A percentile compares a stretch with the other conserved stretches of the same genome.
Evolutionary conservation across 2,113 vertebrate genomes (phyloP).

Genomic region (Sylvia atricapilla): DNA sequence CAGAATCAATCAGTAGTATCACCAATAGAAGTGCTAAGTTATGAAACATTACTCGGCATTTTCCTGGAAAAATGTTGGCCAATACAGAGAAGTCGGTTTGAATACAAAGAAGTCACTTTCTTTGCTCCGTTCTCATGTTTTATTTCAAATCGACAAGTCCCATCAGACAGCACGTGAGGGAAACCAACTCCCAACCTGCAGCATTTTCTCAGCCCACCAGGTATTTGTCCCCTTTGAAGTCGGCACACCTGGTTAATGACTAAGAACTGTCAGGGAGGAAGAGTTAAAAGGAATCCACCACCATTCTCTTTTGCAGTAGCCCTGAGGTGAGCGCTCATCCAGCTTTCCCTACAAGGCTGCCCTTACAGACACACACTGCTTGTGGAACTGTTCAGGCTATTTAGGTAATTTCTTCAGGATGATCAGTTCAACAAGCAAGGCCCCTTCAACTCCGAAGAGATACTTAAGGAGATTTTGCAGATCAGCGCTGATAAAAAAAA

Average conservation of each 20-base stretch:
- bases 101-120: not conserved
- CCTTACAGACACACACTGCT: fast-evolving
- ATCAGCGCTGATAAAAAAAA: not conserved
- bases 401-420: not conserved
- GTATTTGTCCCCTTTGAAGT: slow-evolving; percentile 76
- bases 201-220: slow-evolving; percentile 32
- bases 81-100: not conserved
- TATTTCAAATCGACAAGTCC: not conserved
- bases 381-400: not conserved
- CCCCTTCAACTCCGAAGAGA: not conserved
- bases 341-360: not conserved
- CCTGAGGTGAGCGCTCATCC: not conserved
- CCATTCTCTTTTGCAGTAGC: fast-evolving
- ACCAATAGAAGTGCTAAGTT: not conserved
- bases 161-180: not conserved
- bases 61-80: not conserved
- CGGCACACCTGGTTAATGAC: slow-evolving; percentile 74
- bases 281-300: not conserved
- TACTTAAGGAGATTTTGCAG: not conserved
- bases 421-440: not conserved
- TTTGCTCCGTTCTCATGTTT: not conserved
- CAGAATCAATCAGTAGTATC: no score
- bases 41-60: not conserved
- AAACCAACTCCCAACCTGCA: not conserved
- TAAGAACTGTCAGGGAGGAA: slow-evolving; percentile 57